phyloP scores from a whole-genome alignment of 23 tunicate species.

The Ascidia mentula region DNA sequence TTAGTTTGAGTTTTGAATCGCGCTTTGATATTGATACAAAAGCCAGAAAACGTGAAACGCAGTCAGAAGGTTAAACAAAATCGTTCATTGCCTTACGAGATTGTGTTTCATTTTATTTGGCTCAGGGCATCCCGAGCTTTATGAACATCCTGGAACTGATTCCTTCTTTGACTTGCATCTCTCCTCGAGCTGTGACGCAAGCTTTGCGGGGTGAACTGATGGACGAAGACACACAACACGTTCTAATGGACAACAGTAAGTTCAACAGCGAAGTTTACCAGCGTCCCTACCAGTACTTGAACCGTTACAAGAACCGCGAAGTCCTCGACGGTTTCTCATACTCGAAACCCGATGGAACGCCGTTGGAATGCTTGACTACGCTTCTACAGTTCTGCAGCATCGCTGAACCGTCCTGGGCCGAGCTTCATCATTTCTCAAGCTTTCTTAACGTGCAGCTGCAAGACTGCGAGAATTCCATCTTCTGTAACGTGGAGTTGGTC shows the following conservation, averaged over 20 bases:
- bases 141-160: constrained; percentile 23
- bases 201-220: neutral
- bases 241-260: constrained; percentile 29
- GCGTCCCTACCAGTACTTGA: constrained; percentile 55
- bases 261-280: constrained; percentile 38
- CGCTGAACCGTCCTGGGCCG: constrained; percentile 69
- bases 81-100: too few species aligned
- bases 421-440: constrained; percentile 51
- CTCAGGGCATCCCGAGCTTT: neutral
- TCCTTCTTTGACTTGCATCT: constrained; percentile 25
- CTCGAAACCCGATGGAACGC: constrained; percentile 8
- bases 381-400: constrained; percentile 53
- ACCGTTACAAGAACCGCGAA: neutral
- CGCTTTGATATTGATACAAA: too few species aligned
- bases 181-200: constrained; percentile 27
- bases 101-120: neutral
- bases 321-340: constrained; percentile 42
- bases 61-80: too few species aligned
- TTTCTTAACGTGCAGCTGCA: constrained; percentile 54
- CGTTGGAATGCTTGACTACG: constrained; percentile 33
- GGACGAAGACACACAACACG: neutral
- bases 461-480: constrained; percentile 70
- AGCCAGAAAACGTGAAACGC: too few species aligned
- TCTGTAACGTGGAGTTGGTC: constrained; percentile 6
- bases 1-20: too few species aligned